Evolutionary conservation across 2,888 invertebrate genomes (phyloP).

Genomic region (Nemoura dubitans): DNA sequence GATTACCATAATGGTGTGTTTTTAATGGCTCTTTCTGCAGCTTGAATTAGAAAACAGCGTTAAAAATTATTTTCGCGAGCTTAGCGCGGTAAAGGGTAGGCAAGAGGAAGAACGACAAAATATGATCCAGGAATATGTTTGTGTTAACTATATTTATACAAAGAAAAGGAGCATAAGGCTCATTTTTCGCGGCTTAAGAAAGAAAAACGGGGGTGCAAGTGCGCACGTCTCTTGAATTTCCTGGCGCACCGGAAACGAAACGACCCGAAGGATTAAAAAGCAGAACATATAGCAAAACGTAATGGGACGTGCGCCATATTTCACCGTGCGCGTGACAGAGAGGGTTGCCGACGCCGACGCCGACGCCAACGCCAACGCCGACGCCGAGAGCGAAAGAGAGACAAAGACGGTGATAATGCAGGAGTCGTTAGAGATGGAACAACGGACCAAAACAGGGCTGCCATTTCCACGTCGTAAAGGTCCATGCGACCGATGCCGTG

Average conservation of each 20-base stretch:
- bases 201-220: constrained; percentile 37
- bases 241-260: constrained; percentile 39
- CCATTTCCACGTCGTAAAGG: constrained; percentile 7
- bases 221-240: constrained; percentile 32
- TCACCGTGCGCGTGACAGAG: constrained; percentile 34
- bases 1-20: constrained; percentile 8
- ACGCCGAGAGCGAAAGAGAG: constrained; percentile 17
- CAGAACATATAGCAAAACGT: constrained; percentile 48
- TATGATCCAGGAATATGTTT: constrained; percentile 36
- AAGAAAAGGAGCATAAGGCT: constrained; percentile 9
- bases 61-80: background rate
- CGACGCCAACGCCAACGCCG: no score
- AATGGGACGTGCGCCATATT: constrained; percentile 50
- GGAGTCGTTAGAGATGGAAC: constrained; percentile 12
- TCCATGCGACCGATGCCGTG: background rate
- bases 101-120: constrained; percentile 23
- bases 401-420: constrained; percentile 26
- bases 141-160: constrained; percentile 37
- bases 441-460: constrained; percentile 2
- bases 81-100: background rate
- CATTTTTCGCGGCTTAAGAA: constrained; percentile 37
- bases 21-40: constrained; percentile 3
- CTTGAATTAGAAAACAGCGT: constrained; percentile 12
- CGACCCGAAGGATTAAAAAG: constrained; percentile 48
- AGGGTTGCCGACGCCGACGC: background rate